Conservation (phyloP, 2,113 vertebrate genomes). For the Morphnarchus princeps region DNA sequence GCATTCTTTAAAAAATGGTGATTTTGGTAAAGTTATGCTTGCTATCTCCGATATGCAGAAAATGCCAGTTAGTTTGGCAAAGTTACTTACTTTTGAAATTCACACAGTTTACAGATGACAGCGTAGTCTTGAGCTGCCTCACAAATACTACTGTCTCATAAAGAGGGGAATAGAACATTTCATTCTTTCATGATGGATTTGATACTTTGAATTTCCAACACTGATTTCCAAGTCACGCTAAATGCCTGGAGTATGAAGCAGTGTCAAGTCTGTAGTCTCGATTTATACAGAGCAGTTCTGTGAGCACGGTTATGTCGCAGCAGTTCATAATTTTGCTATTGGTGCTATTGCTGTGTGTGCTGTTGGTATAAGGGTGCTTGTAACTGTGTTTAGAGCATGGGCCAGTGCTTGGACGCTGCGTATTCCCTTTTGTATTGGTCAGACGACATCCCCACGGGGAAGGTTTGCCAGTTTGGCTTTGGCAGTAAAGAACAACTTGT, state of each 20-base stretch:
- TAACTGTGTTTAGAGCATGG: not conserved
- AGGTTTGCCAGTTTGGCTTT: not conserved
- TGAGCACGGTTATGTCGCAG: not conserved
- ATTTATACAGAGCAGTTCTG: not conserved
- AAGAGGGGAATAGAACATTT: not conserved
- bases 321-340: not conserved
- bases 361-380: not conserved
- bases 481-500: not conserved
- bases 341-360: not conserved
- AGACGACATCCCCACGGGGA: accelerated
- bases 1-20: not conserved
- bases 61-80: not conserved
- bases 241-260: not conserved
- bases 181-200: not conserved
- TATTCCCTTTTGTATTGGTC: not conserved
- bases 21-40: not conserved
- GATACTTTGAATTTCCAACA: not conserved
- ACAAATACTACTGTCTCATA: not conserved
- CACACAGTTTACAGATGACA: not conserved
- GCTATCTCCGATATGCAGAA: not conserved
- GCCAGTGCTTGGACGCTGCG: accelerated
- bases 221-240: not conserved
- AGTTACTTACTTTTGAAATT: not conserved
- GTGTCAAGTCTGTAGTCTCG: not conserved
- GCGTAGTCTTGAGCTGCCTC: not conserved